Conservation (phyloP, 2,797 vertebrate genomes). For the Tinamus major region DNA sequence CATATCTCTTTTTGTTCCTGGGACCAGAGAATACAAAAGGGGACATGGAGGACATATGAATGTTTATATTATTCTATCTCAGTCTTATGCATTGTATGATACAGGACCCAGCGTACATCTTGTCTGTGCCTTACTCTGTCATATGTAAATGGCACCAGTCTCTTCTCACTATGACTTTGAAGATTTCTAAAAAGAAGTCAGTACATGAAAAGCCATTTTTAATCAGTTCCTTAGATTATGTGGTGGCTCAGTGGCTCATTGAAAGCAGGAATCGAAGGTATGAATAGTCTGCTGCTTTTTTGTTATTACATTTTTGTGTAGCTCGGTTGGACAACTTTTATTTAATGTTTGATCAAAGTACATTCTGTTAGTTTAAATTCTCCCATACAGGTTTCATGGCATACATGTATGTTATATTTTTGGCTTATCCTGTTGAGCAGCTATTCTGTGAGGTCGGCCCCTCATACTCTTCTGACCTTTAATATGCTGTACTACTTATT, state of each 20-base stretch:
- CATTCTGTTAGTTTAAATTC: background rate
- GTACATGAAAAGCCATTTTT: background rate
- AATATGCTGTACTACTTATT: background rate
- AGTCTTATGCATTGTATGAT: background rate
- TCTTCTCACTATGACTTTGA: conserved; percentile 8
- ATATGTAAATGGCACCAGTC: conserved; percentile 28
- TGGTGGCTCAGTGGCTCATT: background rate
- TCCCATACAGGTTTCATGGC: background rate
- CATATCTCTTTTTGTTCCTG: background rate
- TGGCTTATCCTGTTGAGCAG: background rate
- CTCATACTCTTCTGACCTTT: background rate
- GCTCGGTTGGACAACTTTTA: background rate
- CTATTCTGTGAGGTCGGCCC: background rate
- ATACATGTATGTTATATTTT: background rate
- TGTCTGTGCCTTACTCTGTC: background rate
- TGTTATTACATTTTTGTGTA: background rate
- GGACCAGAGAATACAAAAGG: background rate
- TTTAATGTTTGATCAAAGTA: background rate
- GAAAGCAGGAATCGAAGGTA: background rate
- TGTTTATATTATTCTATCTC: background rate
- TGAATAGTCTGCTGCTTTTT: background rate
- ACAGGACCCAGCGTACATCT: background rate
- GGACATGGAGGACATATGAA: background rate
- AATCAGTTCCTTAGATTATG: background rate
- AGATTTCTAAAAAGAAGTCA: conserved; percentile 4